A percentile compares a stretch with the other conserved stretches of the same genome.
These are phyloP conservation scores for Echiichthys vipera DNA, from an alignment of 2,797 vertebrate genomes.

Conservation along the genomic window DNA sequence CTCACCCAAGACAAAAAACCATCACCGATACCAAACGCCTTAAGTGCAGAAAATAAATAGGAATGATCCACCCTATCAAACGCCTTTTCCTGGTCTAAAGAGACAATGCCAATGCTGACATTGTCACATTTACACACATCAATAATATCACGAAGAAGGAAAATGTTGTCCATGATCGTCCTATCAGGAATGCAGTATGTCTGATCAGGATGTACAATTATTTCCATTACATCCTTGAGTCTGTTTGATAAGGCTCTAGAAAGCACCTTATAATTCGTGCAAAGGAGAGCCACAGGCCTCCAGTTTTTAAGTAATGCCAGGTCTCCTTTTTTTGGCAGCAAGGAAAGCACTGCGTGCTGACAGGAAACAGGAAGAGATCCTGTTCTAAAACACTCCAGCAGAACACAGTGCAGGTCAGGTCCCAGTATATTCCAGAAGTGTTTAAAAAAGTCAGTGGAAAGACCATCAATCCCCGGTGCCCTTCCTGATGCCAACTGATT, in stretches of 20 bases:
- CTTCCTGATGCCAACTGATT: background rate
- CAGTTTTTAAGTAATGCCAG: conserved; percentile 7
- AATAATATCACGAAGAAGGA: no score
- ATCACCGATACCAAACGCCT: background rate
- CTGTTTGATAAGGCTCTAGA: background rate
- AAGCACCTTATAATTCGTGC: background rate
- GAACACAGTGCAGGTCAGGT: background rate
- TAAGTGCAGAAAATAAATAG: background rate
- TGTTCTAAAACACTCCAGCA: background rate
- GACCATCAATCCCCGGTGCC: background rate
- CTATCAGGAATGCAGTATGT: no score
- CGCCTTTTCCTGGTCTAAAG: background rate
- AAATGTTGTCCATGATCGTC: no score
- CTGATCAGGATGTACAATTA: background rate
- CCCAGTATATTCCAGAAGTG: background rate
- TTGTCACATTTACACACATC: no score
- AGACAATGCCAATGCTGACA: background rate
- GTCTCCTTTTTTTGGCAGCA: no score
- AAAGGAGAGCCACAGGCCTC: background rate
- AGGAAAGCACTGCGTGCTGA: no score
- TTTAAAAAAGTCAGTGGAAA: background rate
- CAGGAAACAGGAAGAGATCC: no score
- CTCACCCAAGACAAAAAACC: background rate
- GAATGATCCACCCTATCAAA: background rate
- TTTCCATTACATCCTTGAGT: background rate